Evolutionary conservation across 1,140 invertebrate species (phyloP).

Genomic region (Metopolophium dirhodum): DNA sequence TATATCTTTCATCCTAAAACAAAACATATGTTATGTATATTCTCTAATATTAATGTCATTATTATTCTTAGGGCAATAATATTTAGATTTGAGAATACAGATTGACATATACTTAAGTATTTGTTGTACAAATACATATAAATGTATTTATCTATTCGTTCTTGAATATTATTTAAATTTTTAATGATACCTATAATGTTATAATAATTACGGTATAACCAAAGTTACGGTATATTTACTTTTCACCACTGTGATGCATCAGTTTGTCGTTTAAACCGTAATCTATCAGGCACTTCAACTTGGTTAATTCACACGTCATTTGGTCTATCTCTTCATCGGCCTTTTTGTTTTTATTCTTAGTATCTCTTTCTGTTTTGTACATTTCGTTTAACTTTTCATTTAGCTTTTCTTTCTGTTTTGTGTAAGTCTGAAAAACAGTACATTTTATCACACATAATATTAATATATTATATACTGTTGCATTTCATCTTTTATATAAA

Average conservation of each 20-base stretch:
- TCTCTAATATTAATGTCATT: background rate
- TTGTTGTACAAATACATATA: background rate
- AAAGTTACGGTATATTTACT: background rate
- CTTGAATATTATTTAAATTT: background rate
- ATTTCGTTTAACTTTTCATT: background rate
- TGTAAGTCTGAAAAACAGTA: background rate
- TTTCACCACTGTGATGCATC: background rate
- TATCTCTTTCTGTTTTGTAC: background rate
- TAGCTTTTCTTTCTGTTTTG: slow-evolving; percentile 3
- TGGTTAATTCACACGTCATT: background rate
- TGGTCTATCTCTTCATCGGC: background rate
- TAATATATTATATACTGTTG: background rate
- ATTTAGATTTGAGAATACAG: background rate
- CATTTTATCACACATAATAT: background rate
- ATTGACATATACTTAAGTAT: background rate
- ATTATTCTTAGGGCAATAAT: background rate
- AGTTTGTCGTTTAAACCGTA: slow-evolving; percentile 11
- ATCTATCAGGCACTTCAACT: slow-evolving; percentile 16
- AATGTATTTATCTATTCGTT: background rate
- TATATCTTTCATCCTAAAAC: slow-evolving; percentile 40
- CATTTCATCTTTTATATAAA: background rate
- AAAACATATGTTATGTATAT: background rate
- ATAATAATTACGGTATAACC: background rate
- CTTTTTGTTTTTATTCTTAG: background rate
- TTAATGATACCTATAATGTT: background rate